These are phyloP conservation scores for Saguinus imperator DNA, from an alignment of 2,113 vertebrate genomes.

Conservation along the genomic window DNA sequence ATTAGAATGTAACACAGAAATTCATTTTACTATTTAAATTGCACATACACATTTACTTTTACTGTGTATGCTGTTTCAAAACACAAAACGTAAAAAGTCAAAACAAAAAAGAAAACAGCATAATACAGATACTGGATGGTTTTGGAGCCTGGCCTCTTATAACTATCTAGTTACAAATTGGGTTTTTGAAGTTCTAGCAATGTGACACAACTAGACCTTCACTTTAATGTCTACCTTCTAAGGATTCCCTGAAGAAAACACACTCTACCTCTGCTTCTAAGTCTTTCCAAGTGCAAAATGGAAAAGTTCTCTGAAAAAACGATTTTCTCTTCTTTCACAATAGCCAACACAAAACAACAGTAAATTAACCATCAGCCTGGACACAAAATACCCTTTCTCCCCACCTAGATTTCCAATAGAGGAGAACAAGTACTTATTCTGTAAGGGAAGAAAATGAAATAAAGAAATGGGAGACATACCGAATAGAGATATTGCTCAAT, in stretches of 20 bases:
- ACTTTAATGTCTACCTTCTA: background rate
- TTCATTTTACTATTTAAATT: slow-evolving; percentile 31
- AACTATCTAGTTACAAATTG: background rate
- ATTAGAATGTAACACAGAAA: background rate
- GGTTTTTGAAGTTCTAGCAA: background rate
- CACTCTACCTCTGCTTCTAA: background rate
- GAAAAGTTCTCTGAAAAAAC: background rate
- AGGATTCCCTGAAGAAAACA: background rate
- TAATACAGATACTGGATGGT: background rate
- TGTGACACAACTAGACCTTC: background rate
- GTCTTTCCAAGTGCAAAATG: background rate
- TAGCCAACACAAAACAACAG: background rate
- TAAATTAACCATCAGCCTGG: background rate
- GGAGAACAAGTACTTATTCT: background rate
- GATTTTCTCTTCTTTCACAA: slow-evolving; percentile 5
- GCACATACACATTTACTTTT: background rate
- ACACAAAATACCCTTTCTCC: background rate
- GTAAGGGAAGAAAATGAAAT: background rate
- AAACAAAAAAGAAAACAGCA: background rate
- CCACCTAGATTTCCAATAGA: background rate
- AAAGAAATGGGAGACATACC: background rate
- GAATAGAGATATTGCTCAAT: background rate
- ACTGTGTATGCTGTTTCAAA: background rate
- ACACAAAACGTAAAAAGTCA: background rate
- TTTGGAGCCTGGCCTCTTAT: background rate